phyloP scores from a whole-genome alignment of 2,888 invertebrate species.

The Rhingia campestris region DNA sequence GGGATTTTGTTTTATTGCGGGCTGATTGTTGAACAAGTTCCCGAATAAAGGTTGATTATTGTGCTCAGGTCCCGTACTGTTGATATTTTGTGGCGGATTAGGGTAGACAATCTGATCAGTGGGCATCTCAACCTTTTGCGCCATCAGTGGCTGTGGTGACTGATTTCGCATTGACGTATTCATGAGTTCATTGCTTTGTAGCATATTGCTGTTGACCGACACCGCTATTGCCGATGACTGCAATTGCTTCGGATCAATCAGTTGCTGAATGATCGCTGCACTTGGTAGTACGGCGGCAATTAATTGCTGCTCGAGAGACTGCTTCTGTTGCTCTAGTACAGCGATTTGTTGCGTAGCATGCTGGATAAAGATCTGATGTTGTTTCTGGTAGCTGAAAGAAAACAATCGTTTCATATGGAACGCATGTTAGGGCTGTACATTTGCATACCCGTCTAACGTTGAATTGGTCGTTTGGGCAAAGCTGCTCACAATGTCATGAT shows the following conservation, averaged over 20 bases:
- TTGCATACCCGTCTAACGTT: slow-evolving; percentile 88
- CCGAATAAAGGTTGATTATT: slow-evolving; percentile 68
- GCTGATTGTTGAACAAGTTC: slow-evolving; percentile 48
- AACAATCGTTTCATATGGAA: slow-evolving; percentile 4
- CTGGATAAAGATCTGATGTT: slow-evolving; percentile 96
- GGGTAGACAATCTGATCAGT: slow-evolving; percentile 58
- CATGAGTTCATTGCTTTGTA: slow-evolving; percentile 66
- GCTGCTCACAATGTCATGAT: slow-evolving; percentile 90
- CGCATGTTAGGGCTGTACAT: not conserved
- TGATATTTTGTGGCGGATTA: slow-evolving; percentile 38
- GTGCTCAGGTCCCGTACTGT: slow-evolving; percentile 60
- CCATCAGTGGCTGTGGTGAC: slow-evolving; percentile 80
- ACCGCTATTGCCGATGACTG: slow-evolving; percentile 61
- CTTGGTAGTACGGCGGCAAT: slow-evolving; percentile 77
- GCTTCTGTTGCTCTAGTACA: slow-evolving; percentile 91
- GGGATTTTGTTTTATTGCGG: slow-evolving; percentile 30
- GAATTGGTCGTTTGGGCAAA: slow-evolving; percentile 91
- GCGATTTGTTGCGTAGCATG: slow-evolving; percentile 95
- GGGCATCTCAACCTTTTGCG: slow-evolving; percentile 82
- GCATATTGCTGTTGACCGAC: slow-evolving; percentile 33
- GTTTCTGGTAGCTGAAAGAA: slow-evolving; percentile 90
- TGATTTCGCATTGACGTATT: slow-evolving; percentile 75
- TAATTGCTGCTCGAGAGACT: slow-evolving; percentile 83
- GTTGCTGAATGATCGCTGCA: slow-evolving; percentile 76
- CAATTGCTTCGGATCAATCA: slow-evolving; percentile 76